Evolutionary conservation across 2,888 invertebrate species (phyloP).

Genomic region (Matsumyia berberina): DNA sequence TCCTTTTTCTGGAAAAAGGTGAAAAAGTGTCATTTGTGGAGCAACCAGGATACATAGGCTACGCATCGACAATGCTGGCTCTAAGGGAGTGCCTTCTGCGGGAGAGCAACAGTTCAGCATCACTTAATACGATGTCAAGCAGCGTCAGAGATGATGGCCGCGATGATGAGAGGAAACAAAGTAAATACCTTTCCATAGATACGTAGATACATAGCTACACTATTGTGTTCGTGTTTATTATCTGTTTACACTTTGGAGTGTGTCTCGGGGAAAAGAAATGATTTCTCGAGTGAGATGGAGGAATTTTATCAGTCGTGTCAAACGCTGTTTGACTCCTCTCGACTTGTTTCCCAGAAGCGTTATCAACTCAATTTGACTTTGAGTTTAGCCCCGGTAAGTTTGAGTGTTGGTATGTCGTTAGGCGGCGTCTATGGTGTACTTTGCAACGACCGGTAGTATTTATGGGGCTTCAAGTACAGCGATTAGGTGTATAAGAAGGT

Average conservation of each 20-base stretch:
- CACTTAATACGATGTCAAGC: slow-evolving; percentile 36
- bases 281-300: slow-evolving; percentile 25
- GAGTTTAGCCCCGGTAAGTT: slow-evolving; percentile 5
- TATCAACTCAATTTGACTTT: slow-evolving; percentile 54
- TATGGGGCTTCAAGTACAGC: slow-evolving; percentile 47
- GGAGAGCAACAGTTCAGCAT: slow-evolving; percentile 54
- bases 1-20: slow-evolving; percentile 25
- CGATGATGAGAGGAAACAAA: slow-evolving; percentile 65
- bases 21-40: slow-evolving; percentile 6
- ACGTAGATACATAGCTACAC: slow-evolving; percentile 24
- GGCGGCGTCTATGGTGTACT: no score
- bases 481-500: slow-evolving; percentile 21
- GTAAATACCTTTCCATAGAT: slow-evolving; percentile 57
- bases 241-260: slow-evolving; percentile 60
- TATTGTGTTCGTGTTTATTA: slow-evolving; percentile 16
- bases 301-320: slow-evolving; percentile 64
- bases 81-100: slow-evolving; percentile 67
- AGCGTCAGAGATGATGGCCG: slow-evolving; percentile 52
- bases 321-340: slow-evolving; percentile 12
- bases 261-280: slow-evolving; percentile 28
- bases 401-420: neutral
- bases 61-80: slow-evolving; percentile 59
- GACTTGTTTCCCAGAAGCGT: slow-evolving; percentile 1
- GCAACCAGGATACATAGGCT: slow-evolving; percentile 46
- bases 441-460: slow-evolving; percentile 33